A percentile compares a stretch with the other conserved stretches of the same genome.
phyloP scores from a whole-genome alignment of 1,140 invertebrate species.

The Lysiphlebus fabarum region DNA sequence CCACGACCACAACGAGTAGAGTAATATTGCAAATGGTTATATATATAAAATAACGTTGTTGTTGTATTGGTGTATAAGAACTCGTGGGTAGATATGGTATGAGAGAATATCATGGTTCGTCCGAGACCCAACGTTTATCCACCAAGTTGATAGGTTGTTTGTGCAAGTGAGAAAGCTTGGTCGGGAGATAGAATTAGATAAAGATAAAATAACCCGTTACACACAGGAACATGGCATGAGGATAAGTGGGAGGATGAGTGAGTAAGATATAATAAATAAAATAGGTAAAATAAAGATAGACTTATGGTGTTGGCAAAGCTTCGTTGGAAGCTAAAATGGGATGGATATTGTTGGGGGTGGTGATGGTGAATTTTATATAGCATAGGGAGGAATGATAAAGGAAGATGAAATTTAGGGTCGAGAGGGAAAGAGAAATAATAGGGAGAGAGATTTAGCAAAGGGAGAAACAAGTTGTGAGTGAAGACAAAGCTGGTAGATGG shows the following conservation, averaged over 20 bases:
- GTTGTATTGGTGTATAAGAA: slow-evolving; percentile 51
- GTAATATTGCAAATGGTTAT: slow-evolving; percentile 37
- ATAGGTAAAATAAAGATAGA: slow-evolving; percentile 4
- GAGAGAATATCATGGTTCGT: slow-evolving; percentile 47
- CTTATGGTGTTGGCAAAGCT: not conserved
- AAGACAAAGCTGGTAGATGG: slow-evolving; percentile 12
- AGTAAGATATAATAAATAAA: slow-evolving; percentile 15
- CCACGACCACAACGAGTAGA: slow-evolving; percentile 39
- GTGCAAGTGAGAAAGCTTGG: slow-evolving; percentile 45
- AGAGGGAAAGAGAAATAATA: not conserved
- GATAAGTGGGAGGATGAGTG: slow-evolving; percentile 17
- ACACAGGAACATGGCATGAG: slow-evolving; percentile 21
- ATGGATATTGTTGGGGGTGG: slow-evolving; percentile 5
- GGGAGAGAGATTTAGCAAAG: slow-evolving; percentile 5
- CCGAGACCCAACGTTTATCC: slow-evolving; percentile 51
- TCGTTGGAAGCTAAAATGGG: not conserved
- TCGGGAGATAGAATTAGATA: slow-evolving; percentile 54
- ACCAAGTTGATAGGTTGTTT: slow-evolving; percentile 57
- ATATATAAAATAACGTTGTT: too few relatives aligned
- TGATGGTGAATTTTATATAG: not conserved
- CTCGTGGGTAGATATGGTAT: slow-evolving; percentile 51
- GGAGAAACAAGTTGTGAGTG: slow-evolving; percentile 6
- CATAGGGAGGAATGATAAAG: not conserved
- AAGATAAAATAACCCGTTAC: slow-evolving; percentile 36
- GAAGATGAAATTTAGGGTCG: not conserved